A percentile compares a stretch with the other conserved stretches of the same genome.
phyloP scores from a whole-genome alignment of 2,888 invertebrate species.

The Papilio elwesi region DNA sequence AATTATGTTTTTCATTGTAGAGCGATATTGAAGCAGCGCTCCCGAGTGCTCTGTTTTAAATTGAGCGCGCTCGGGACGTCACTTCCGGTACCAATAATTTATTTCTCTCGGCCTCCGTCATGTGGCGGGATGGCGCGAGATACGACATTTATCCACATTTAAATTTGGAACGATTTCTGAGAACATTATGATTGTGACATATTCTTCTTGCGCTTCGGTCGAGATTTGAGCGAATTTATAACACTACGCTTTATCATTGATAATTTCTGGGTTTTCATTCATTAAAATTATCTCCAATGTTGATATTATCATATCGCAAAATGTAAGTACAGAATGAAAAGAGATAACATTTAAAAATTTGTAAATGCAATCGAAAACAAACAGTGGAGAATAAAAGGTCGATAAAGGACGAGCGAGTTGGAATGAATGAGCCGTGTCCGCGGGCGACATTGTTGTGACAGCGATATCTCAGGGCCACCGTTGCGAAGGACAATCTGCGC shows the following conservation, averaged over 20 bases:
- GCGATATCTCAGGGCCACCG: slow-evolving; percentile 65
- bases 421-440: slow-evolving; percentile 51
- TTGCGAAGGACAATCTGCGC: slow-evolving; percentile 73
- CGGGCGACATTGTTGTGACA: slow-evolving; percentile 61
- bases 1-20: slow-evolving; percentile 38
- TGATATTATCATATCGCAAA: not conserved
- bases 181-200: slow-evolving; percentile 74
- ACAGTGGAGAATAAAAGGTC: slow-evolving; percentile 38
- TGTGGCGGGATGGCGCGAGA: slow-evolving; percentile 76
- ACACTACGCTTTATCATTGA: slow-evolving; percentile 26
- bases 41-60: slow-evolving; percentile 71
- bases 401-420: slow-evolving; percentile 39
- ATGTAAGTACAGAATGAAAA: not conserved
- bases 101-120: slow-evolving; percentile 78
- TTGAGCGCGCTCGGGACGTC: slow-evolving; percentile 78
- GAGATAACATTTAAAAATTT: slow-evolving; percentile 14
- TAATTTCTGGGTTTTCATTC: slow-evolving; percentile 28
- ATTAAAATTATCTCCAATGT: slow-evolving; percentile 14
- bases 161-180: slow-evolving; percentile 74
- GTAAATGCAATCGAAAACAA: slow-evolving; percentile 40
- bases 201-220: slow-evolving; percentile 55
- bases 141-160: slow-evolving; percentile 76
- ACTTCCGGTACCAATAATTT: slow-evolving; percentile 83
- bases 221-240: slow-evolving; percentile 46
- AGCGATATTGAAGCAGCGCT: slow-evolving; percentile 51